These are phyloP conservation scores for Acyrthosiphon pisum DNA, from an alignment of 1,140 invertebrate genomes.

Conservation along the genomic window DNA sequence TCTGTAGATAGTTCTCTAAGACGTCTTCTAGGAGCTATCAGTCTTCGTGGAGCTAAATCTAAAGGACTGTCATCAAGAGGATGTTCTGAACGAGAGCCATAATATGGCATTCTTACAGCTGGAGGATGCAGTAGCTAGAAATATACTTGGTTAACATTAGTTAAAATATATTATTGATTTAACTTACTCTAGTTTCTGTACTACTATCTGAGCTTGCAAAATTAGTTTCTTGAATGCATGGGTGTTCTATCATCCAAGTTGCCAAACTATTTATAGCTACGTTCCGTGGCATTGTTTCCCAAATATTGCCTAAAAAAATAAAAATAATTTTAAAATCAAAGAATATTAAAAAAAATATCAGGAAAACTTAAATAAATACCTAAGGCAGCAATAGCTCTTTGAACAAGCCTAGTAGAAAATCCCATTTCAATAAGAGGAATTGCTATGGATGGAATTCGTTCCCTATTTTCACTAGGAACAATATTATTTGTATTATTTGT, in stretches of 20 bases:
- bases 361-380: slow-evolving; percentile 61
- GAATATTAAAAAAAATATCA: slow-evolving; percentile 31
- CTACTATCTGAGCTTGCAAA: neutral
- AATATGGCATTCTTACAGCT: slow-evolving; percentile 25
- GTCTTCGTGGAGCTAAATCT: slow-evolving; percentile 44
- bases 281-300: slow-evolving; percentile 65
- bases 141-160: neutral
- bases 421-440: slow-evolving; percentile 73
- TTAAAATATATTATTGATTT: neutral
- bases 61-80: slow-evolving; percentile 22
- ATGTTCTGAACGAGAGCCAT: neutral
- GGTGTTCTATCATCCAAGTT: slow-evolving; percentile 75
- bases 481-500: slow-evolving; percentile 18
- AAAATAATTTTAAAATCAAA: slow-evolving; percentile 17
- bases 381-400: slow-evolving; percentile 68
- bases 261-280: slow-evolving; percentile 70
- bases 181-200: slow-evolving; percentile 37
- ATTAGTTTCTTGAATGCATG: slow-evolving; percentile 63
- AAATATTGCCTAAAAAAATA: slow-evolving; percentile 61
- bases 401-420: slow-evolving; percentile 69
- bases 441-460: slow-evolving; percentile 63
- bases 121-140: neutral
- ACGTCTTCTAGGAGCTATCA: slow-evolving; percentile 40
- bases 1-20: slow-evolving; percentile 14
- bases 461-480: slow-evolving; percentile 28